A percentile compares a stretch with the other conserved stretches of the same genome.
Conservation (phyloP, 30 jellyfish, hydroid and myxozoan genomes). For the Morbakka virulenta region DNA sequence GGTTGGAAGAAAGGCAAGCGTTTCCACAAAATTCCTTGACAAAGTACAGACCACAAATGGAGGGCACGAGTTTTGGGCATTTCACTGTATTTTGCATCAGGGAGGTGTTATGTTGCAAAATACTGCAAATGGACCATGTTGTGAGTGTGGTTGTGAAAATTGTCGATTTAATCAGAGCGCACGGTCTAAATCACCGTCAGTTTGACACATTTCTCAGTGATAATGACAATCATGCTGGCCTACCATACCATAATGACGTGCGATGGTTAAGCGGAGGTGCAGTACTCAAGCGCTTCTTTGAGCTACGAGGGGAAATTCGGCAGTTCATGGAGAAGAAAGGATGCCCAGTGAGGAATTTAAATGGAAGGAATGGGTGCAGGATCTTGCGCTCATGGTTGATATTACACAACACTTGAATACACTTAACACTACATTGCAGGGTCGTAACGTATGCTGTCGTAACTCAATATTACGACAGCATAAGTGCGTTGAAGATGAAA, state of each 20-base stretch:
- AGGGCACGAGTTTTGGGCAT: not conserved
- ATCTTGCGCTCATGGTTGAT: slow-evolving; percentile 6
- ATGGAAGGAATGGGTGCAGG: not conserved
- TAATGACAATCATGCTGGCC: not conserved
- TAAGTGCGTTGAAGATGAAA: not conserved
- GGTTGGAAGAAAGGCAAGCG: slow-evolving; percentile 32
- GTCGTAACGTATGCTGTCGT: not conserved
- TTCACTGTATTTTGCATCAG: too few species aligned
- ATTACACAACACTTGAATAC: slow-evolving; percentile 20
- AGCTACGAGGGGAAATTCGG: slow-evolving; percentile 10
- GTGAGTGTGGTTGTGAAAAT: slow-evolving; percentile 16
- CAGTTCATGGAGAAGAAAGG: slow-evolving; percentile 22
- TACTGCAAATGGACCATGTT: not conserved
- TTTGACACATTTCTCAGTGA: not conserved
- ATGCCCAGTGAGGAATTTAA: not conserved
- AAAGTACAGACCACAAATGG: too few species aligned
- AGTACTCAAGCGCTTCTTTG: not conserved
- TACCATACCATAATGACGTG: slow-evolving; percentile 3
- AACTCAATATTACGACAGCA: slow-evolving; percentile 2
- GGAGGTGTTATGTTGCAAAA: too few species aligned
- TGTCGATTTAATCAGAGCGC: not conserved
- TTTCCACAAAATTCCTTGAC: too few species aligned
- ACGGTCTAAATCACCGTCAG: not conserved
- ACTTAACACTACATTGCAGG: slow-evolving; percentile 14
- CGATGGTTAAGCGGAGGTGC: slow-evolving; percentile 33